A percentile compares a stretch with the other conserved stretches of the same genome.
These are phyloP conservation scores for Zaprionus nigranus DNA, from an alignment of 1,140 invertebrate genomes.

Conservation along the genomic window DNA sequence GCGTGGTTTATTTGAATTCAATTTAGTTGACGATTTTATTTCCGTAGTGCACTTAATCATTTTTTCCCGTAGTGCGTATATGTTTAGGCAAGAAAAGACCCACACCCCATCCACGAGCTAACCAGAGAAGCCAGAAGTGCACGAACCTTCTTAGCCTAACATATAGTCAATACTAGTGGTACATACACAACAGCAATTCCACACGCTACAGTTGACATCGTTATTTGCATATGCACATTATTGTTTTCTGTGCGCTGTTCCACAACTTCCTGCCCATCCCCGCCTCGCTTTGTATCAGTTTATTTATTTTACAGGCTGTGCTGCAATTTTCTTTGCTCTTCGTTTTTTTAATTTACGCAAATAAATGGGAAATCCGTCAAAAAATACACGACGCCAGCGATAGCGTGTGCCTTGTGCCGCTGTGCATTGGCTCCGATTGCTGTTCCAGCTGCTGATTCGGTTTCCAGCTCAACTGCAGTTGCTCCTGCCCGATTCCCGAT, in stretches of 20 bases:
- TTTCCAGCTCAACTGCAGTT: conserved; percentile 5
- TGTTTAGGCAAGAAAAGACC: too few species aligned
- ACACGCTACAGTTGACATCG: too few species aligned
- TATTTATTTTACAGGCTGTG: conserved; percentile 65
- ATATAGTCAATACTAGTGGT: too few species aligned
- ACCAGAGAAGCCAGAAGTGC: too few species aligned
- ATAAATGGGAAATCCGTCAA: conserved; percentile 80
- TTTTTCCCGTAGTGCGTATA: too few species aligned
- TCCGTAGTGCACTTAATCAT: too few species aligned
- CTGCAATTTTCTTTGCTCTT: conserved; percentile 32
- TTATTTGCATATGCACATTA: conserved; percentile 81
- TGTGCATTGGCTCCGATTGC: conserved; percentile 28
- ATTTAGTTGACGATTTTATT: too few species aligned
- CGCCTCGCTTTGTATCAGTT: conserved; percentile 69
- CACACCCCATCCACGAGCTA: too few species aligned
- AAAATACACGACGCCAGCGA: conserved; percentile 41
- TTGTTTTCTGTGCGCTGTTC: conserved; percentile 36
- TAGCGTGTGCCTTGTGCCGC: conserved; percentile 25
- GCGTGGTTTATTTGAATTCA: too few species aligned
- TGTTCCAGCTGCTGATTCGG: conserved; percentile 23
- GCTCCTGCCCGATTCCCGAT: conserved; percentile 13
- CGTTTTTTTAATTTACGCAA: conserved; percentile 68
- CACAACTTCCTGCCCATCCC: conserved; percentile 26
- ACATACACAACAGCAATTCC: too few species aligned
- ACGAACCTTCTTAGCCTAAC: too few species aligned